Evolutionary conservation across 35 echinoderm and acorn worm species (phyloP), one percentile per base, ranked within the genome.

Genomic region (Chiridota heheva): DNA sequence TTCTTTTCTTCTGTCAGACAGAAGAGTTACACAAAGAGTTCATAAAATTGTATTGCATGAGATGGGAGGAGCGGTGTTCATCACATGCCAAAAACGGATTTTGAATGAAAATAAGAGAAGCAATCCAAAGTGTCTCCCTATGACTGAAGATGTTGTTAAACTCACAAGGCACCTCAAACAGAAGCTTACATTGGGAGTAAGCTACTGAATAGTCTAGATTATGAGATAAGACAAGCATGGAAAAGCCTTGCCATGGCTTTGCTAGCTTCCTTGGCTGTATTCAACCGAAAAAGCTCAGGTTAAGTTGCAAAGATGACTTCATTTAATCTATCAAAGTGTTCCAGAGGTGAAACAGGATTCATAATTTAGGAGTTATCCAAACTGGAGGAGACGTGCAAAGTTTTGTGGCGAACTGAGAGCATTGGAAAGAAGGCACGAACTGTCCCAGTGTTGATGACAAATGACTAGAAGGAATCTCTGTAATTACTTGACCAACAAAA

Each of bases 201-300:
- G 25, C 27, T 30, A 78, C 44, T 77, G 20, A 27, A 40, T 17
- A 18, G 37, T 2, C 10, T 28, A 8, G 24, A 24, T 32, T 39
- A 86, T 81, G 38, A 74, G 32, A 45, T 56, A 51, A 64, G 29
- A 39, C n/a, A 76, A 60, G 51, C 77, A 6, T 91, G 89, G 89
- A 81, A 13, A 76, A 81, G 27, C 4, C 39, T 86, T 7, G 36
- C 26, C 41, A 81, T 84, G 32, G 49, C 40, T n/a, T 25, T 47
- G 0, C 70, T 79, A 7, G 69, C 58, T 35, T 63, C 43, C 39
- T 13, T 89, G 13, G 62, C 85, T 18, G 44, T 95, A 1, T 95
- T 95, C 63, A 95, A 95, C 24, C 29, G 81, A 26, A 95, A 80
- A 79, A 1, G 85, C 17, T 67, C 78, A 60, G 91, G 91, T 2